phyloP scores from a whole-genome alignment of 1,140 invertebrate species.

The Belonocnema kinseyi region DNA sequence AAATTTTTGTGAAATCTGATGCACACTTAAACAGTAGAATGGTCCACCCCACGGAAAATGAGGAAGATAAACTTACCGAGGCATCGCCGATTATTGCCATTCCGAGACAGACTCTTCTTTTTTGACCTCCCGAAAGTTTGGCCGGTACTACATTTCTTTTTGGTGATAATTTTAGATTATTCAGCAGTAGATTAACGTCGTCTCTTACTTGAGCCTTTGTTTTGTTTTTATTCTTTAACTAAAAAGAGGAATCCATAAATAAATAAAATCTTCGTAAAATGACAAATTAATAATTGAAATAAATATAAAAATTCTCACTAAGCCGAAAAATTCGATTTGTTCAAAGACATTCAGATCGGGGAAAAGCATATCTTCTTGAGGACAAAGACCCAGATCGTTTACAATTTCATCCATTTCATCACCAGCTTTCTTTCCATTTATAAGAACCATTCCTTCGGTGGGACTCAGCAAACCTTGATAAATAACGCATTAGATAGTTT shows the following conservation, averaged over 20 bases:
- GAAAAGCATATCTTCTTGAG: slow-evolving; percentile 96
- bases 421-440: slow-evolving; percentile 81
- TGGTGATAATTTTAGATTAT: slow-evolving; percentile 77
- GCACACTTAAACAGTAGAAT: no score
- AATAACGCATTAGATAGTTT: slow-evolving; percentile 33
- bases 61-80: slow-evolving; percentile 55
- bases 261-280: slow-evolving; percentile 25
- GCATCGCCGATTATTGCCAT: slow-evolving; percentile 80
- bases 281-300: slow-evolving; percentile 25
- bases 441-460: slow-evolving; percentile 78
- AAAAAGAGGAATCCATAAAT: slow-evolving; percentile 38
- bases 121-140: slow-evolving; percentile 83
- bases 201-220: slow-evolving; percentile 51
- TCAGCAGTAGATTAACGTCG: slow-evolving; percentile 71
- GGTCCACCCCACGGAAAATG: background rate
- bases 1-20: no score
- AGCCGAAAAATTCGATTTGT: slow-evolving; percentile 91
- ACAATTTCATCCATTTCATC: slow-evolving; percentile 74
- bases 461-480: slow-evolving; percentile 79
- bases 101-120: slow-evolving; percentile 82
- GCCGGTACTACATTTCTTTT: slow-evolving; percentile 77
- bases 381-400: slow-evolving; percentile 86
- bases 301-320: slow-evolving; percentile 72
- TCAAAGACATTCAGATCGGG: slow-evolving; percentile 92
- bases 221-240: slow-evolving; percentile 66